Percentiles rank a stretch among this genome's conserved stretches.
Conservation (phyloP, 2,797 vertebrate genomes). For the Etheostoma perlongum region DNA sequence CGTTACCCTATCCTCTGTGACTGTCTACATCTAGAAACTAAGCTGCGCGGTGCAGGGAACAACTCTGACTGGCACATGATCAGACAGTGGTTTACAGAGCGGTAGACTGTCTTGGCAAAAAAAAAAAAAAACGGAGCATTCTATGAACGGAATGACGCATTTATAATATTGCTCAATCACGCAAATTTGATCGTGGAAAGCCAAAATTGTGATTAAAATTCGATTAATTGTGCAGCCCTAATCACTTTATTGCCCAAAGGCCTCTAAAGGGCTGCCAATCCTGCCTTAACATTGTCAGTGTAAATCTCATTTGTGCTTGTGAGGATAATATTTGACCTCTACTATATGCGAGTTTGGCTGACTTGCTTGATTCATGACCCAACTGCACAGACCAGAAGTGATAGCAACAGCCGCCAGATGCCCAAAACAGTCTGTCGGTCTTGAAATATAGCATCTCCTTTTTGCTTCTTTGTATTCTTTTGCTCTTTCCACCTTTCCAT, state of each 20-base stretch:
- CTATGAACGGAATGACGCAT: too few relatives aligned
- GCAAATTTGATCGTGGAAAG: too few relatives aligned
- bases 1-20: too few relatives aligned
- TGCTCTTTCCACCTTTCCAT: conserved; percentile 42
- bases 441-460: conserved; percentile 41
- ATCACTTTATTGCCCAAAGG: conserved; percentile 30
- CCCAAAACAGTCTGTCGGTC: conserved; percentile 55
- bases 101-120: too few relatives aligned
- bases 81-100: too few relatives aligned
- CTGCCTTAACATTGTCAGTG: conserved; percentile 43
- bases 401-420: conserved; percentile 52
- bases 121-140: too few relatives aligned
- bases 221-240: too few relatives aligned
- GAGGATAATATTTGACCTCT: conserved; percentile 68
- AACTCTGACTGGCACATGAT: too few relatives aligned
- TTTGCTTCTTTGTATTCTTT: conserved; percentile 33
- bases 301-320: conserved; percentile 64
- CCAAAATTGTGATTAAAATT: too few relatives aligned
- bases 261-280: conserved; percentile 47
- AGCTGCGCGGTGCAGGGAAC: too few relatives aligned
- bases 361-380: conserved; percentile 64
- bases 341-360: conserved; percentile 48
- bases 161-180: too few relatives aligned
- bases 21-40: too few relatives aligned
- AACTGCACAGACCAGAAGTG: conserved; percentile 52